Evolutionary conservation across 2,113 vertebrate genomes (phyloP), one percentile per base, ranked within the genome.

Genomic region (Mustela lutreola): DNA sequence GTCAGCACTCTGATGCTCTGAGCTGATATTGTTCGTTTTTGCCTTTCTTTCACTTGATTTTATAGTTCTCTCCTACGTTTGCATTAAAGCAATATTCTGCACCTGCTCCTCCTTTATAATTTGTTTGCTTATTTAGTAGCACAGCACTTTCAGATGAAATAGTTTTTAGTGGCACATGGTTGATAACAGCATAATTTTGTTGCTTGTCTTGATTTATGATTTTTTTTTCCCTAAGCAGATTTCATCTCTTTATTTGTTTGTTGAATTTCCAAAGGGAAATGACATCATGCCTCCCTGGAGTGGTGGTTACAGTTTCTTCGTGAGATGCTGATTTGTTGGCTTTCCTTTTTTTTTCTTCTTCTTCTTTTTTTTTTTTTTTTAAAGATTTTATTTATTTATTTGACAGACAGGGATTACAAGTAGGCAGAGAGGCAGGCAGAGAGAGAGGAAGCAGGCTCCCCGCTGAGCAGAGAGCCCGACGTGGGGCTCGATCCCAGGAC

Each of bases 281-380:
- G n/a, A 31, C 5, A 11, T 79, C 42, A 48, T 71, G 56, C 73
- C 28, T 96, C n/a, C 67, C 75, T 93, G 73, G 84, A 86, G 45
- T 42, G 26, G 31, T 86, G 39, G 39, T 65, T 94, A 65, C 11
- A 75, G 7, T 71, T 76, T 18, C 63, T 81, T 60, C 50, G 70
- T 93, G 89, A 79, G 78, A 31, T 53, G 26, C 85, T 96, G 19
- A 71, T 53, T 97, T 95, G 81, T 48, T 87, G 89, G 94, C 75
- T 84, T 39, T 62, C 60, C 5, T 42, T 42, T 42, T 42, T 39
- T 42, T 39, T 39, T 39, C 4, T 39, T 39, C 39, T 39, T 62
- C 60, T 42, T 42, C 5, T 42, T 42, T 42, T 42, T 42, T 42
- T 42, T 42, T 42, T 42, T 42, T 42, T 42, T 42, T 42, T 42